A percentile compares a stretch with the other conserved stretches of the same genome.
phyloP scores from a whole-genome alignment of 1,140 invertebrate genomes.

The Drosophila bifasciata region DNA sequence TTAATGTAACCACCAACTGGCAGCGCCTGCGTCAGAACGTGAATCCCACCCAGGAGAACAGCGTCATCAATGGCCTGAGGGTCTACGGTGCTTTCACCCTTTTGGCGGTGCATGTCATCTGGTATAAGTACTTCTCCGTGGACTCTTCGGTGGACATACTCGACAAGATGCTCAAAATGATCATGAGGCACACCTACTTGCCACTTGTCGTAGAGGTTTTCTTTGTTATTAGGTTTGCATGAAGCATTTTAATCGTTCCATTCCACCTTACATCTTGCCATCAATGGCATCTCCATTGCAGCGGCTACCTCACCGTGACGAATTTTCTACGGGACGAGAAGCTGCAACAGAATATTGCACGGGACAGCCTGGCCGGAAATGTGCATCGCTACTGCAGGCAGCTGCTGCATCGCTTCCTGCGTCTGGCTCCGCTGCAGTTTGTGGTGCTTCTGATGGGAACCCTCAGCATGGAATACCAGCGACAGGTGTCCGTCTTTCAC shows the following conservation, averaged over 20 bases:
- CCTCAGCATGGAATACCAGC: constrained; percentile 22
- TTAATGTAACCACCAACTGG: constrained; percentile 49
- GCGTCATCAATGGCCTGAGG: constrained; percentile 50
- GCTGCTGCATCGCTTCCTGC: constrained; percentile 45
- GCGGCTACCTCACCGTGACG: constrained; percentile 51
- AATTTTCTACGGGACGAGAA: constrained; percentile 44
- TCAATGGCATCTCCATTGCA: neutral
- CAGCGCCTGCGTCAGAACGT: constrained; percentile 12
- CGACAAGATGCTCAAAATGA: constrained; percentile 1
- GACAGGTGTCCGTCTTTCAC: constrained; percentile 83
- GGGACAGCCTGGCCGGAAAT: constrained; percentile 16
- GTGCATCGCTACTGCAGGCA: neutral
- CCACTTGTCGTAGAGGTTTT: constrained; percentile 46
- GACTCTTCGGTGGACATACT: constrained; percentile 27
- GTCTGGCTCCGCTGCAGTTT: constrained; percentile 42
- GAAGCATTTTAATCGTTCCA: neutral
- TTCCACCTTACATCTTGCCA: neutral
- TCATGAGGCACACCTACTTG: constrained; percentile 23
- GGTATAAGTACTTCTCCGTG: constrained; percentile 31
- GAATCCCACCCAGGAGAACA: constrained; percentile 31
- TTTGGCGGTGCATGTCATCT: constrained; percentile 40
- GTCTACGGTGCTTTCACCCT: constrained; percentile 32
- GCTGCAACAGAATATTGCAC: constrained; percentile 30
- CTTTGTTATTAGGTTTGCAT: constrained; percentile 49
- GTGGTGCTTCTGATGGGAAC: constrained; percentile 6